phyloP scores from a whole-genome alignment of 2,797 vertebrate species.

The Hypotaenidia okinawae region DNA sequence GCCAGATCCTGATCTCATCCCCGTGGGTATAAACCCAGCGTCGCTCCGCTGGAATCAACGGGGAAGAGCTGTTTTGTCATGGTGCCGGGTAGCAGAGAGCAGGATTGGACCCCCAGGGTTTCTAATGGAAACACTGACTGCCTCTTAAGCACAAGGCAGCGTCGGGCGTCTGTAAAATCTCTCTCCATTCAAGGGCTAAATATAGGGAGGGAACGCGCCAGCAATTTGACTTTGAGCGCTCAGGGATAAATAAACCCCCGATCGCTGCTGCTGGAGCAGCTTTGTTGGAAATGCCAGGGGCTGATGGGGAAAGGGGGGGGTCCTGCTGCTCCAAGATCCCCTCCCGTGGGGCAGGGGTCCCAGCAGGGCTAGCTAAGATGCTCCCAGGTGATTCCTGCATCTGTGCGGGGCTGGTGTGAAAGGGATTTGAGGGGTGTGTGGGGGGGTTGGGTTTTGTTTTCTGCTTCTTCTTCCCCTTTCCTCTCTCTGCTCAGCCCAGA shows the following conservation, averaged over 20 bases:
- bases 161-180: conserved; percentile 30
- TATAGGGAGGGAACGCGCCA: conserved; percentile 34
- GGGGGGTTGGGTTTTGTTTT: neutral
- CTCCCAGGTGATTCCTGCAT: neutral
- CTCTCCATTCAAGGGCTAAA: conserved; percentile 67
- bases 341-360: neutral
- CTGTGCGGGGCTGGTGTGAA: fast-evolving
- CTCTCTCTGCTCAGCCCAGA: neutral
- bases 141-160: conserved; percentile 41
- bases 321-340: neutral
- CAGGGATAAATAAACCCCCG: neutral
- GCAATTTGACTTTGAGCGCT: neutral
- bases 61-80: neutral
- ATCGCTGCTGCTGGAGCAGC: neutral
- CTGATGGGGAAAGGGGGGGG: neutral
- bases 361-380: neutral
- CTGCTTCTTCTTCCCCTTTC: neutral
- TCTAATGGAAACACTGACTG: conserved; percentile 65
- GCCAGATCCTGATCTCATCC: conserved; percentile 61
- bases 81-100: neutral
- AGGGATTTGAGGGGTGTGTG: no score
- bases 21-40: neutral
- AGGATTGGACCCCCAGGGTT: conserved; percentile 24
- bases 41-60: neutral
- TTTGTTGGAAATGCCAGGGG: neutral